These are phyloP conservation scores for Pandemis cinnamomeana DNA, from an alignment of 2,888 invertebrate species.

Conservation along the genomic window DNA sequence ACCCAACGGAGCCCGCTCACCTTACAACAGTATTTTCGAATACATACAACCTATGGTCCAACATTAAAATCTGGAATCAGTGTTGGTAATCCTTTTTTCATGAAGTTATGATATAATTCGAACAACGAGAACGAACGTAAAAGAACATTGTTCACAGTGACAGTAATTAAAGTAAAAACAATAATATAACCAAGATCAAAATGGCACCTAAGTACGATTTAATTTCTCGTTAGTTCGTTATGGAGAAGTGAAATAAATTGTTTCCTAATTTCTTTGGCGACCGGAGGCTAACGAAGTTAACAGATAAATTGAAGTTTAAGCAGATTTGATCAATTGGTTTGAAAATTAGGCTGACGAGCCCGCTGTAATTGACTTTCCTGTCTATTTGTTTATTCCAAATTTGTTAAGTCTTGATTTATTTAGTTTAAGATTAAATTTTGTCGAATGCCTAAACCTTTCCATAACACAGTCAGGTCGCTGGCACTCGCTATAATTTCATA, in stretches of 20 bases:
- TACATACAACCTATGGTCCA: too few relatives aligned
- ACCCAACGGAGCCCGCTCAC: too few relatives aligned
- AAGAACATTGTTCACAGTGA: too few relatives aligned
- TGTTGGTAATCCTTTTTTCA: too few relatives aligned
- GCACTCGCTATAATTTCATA: too few relatives aligned
- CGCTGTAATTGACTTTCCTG: neutral
- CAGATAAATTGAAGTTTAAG: slow-evolving; percentile 16
- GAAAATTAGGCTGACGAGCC: neutral
- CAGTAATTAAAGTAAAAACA: too few relatives aligned
- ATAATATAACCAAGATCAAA: neutral
- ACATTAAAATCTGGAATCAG: too few relatives aligned
- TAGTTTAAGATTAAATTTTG: too few relatives aligned
- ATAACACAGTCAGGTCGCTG: too few relatives aligned
- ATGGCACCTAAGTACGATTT: neutral
- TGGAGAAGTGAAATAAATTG: slow-evolving; percentile 6
- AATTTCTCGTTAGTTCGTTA: neutral
- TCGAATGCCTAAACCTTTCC: neutral
- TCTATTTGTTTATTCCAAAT: neutral
- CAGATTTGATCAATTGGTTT: slow-evolving; percentile 13
- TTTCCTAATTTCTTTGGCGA: neutral
- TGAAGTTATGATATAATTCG: too few relatives aligned
- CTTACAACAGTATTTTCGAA: too few relatives aligned
- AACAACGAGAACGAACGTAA: too few relatives aligned
- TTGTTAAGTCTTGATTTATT: neutral
- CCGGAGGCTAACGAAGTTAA: slow-evolving; percentile 6